Conservation (phyloP, 2,888 invertebrate species). For the Acrobeloides nanus region DNA sequence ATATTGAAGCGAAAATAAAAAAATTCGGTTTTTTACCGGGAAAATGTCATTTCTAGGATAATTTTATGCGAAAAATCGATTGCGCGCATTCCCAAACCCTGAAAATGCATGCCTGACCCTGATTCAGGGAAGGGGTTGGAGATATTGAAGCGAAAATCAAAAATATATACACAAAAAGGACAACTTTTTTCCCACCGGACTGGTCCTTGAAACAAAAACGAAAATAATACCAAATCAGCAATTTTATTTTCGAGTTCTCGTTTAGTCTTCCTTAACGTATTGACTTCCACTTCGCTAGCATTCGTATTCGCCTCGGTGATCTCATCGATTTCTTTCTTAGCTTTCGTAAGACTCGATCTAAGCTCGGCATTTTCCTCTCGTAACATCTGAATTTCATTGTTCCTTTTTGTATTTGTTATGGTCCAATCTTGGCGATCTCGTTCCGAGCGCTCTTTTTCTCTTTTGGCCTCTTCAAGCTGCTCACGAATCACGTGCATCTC, state of each 20-base stretch:
- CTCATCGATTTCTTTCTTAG: constrained; percentile 21
- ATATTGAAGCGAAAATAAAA: too few relatives aligned
- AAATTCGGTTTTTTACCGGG: too few relatives aligned
- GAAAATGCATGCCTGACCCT: too few relatives aligned
- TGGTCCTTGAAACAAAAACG: too few relatives aligned
- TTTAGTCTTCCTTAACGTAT: constrained; percentile 72
- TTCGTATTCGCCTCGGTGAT: constrained; percentile 4
- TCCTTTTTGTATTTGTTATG: constrained; percentile 1
- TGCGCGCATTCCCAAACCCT: too few relatives aligned
- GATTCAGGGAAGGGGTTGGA: too few relatives aligned
- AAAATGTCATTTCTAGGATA: too few relatives aligned
- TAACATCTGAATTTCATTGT: constrained; percentile 8
- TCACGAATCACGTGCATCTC: constrained; percentile 9
- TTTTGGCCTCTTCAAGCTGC: constrained; percentile 8
- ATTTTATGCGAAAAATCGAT: too few relatives aligned
- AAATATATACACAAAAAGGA: too few relatives aligned
- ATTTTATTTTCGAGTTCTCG: constrained; percentile 75
- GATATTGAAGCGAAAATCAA: too few relatives aligned
- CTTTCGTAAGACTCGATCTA: constrained; percentile 10
- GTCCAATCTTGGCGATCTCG: constrained; percentile 3
- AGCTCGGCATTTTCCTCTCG: constrained; percentile 22
- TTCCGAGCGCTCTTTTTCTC: constrained; percentile 5
- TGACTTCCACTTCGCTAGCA: constrained; percentile 48
- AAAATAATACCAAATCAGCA: constrained; percentile 15
- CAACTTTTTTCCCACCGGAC: too few relatives aligned